Evolutionary conservation across 2,113 vertebrate genomes (phyloP), one percentile per base, ranked within the genome.

Genomic region (Hiodon alosoides): DNA sequence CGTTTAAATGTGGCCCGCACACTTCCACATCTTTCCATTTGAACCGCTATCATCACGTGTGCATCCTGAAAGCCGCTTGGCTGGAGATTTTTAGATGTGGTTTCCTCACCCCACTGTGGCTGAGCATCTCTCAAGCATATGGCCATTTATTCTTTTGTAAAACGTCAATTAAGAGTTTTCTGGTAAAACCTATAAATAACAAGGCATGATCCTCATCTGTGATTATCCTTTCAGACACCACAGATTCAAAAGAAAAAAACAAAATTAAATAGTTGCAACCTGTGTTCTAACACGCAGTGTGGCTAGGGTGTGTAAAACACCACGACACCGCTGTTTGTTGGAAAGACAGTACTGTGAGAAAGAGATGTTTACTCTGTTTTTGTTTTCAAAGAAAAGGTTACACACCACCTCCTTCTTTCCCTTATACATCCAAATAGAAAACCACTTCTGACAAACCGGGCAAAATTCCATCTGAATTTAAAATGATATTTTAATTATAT

Each of bases 11-110:
- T 79, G 54, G 79, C 83, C 79, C 69, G 78, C 74, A 82, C 83
- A 7, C 5, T 7, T 57, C 10, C 54, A 57, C 54, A 68, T 67
- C 74, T 72, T 14, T 71, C 51, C 16, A 70, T 85, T 86, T 81
- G 87, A 84, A 79, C 83, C 59, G 7, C 82, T 80, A 83, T 82
- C 69, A 14, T 72, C 76, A 77, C 79, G 69, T 76, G 69, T 73
- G 57, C 79, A 72, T 72, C 77, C 79, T 79, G 50, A 54, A 58
- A 57, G 11, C 48, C 10, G 70, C 72, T 77, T 50, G 1, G 77
- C 79, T 79, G 67, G 79, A 78, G 74, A 60, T 69, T 46, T 69
- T 79, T 82, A 80, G 80, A 50, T 31, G 31, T 31, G 31, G 31
- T 31, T 31, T 31, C 31, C 31, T 31, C 31, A 31, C 65, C 57